Evolutionary conservation across 2,888 invertebrate species (phyloP), one percentile per base, ranked within the genome.

Genomic region (Dicyrtoma fusca): DNA sequence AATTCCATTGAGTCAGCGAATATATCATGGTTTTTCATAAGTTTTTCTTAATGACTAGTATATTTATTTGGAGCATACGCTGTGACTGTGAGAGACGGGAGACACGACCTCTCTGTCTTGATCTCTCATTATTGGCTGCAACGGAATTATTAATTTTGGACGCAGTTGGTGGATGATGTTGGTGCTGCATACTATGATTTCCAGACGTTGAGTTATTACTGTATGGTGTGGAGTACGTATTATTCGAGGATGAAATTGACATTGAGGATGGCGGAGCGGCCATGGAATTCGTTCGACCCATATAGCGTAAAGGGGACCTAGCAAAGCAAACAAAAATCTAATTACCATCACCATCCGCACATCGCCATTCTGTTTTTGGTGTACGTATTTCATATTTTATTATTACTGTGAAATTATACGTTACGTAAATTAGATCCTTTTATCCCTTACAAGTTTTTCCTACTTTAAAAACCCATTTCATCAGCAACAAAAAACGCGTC

Each of bases 41-140:
- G 3, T 34, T 34, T 34, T 34, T 3, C 8, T 5, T 34, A 34
- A 8, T 34, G 8, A 34, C 3, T 34, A 8, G 34, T 34, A n/a
- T 3, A 21, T n/a, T 47, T 45, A 5, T 21, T 19, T 62, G 55
- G 42, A 80, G 83, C 91, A 89, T 85, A 95, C 94, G 96, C 86
- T 96, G 96, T 55, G 95, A 96, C 82, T 94, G 94, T 1, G 95
- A 95, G 13, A 93, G 91, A 17, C 93, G 91, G 1, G 92, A 88
- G 23, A 91, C 88, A 79, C 86, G 88, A 82, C 83, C 90, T 79
- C 87, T 89, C 81, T 85, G 89, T 84, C 80, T 73, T n/a, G 77
- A 77, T 61, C 80, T 19, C 23, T 75, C 74, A 49, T 57, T 61
- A 59, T 59, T 66, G 45, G 53, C 42, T 47, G n/a, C 61, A 26